Base-by-base conservation (phyloP, 2,888 invertebrate species). In the Flexamia atlantica region DNA sequence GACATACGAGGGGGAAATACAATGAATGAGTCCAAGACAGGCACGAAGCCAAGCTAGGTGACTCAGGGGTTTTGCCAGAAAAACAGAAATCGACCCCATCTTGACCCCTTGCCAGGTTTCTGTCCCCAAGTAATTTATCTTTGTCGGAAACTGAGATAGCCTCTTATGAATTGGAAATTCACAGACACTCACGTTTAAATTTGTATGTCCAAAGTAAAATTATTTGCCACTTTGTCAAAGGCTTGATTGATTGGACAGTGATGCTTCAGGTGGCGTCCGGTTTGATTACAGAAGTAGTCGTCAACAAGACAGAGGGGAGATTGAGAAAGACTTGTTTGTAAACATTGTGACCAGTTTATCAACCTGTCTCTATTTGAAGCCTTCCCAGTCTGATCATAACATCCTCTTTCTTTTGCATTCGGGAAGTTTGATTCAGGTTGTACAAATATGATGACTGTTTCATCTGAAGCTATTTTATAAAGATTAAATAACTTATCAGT, bases 41-140 rank as follows among this genome's bases (percentile, higher is more conserved):
- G 28, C 64, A 10, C 28, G 10, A 20, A 64, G 25, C 28, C 28
- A 20, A 64, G 64, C 64, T 30, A 64, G 20, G 64, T 64, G 64
- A 64, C 64, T 64, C 64, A 64, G 28, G 64, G 64, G 30, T 9
- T 64, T 30, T 28, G 9, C 30, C 64, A 28, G 46, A 46, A 53
- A 64, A 28, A 30, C 30, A 28, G 64, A 64, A 64, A 28, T 30
- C 5, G 64, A 14, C 28, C 25, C 1, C 30, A 30, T 25, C 64
- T 64, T 64, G 64, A 14, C 7, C 12, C 30, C 20, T 1, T 10
- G 64, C 64, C 64, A 64, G 14, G 23, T 2, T 53, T 10, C 14
- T 12, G 17, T 46, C 46, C 46, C 5, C 40, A 40, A 9, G 40
- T 40, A n/a, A n/a, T n/a, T n/a, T n/a, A n/a, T n/a, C n/a, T n/a